These are phyloP conservation scores for Oscheius sp. DNA, from an alignment of 2,888 invertebrate genomes.

Conservation along the genomic window DNA sequence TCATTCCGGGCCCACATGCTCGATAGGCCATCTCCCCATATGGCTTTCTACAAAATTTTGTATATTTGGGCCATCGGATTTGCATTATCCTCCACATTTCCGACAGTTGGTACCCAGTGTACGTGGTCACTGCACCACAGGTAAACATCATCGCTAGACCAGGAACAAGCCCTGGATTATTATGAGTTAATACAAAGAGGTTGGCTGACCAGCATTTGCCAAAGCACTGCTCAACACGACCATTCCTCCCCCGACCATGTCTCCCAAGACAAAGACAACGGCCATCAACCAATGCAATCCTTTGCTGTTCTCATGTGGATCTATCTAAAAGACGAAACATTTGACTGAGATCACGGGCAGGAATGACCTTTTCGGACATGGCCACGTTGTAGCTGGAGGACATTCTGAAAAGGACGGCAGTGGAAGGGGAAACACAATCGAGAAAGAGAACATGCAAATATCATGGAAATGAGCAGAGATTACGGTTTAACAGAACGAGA, in stretches of 20 bases:
- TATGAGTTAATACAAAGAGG: not conserved
- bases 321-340: not conserved
- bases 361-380: conserved; percentile 8
- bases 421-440: not conserved
- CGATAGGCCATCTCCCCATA: conserved; percentile 55
- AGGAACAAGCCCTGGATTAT: conserved; percentile 36
- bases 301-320: conserved; percentile 44
- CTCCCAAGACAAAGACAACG: conserved; percentile 50
- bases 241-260: conserved; percentile 56
- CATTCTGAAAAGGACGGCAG: not conserved
- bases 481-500: not conserved
- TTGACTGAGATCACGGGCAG: not conserved
- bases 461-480: not conserved
- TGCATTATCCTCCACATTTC: conserved; percentile 56
- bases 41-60: conserved; percentile 45
- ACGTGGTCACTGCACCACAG: conserved; percentile 40
- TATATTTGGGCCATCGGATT: conserved; percentile 45
- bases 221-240: conserved; percentile 48
- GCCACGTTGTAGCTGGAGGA: conserved; percentile 3
- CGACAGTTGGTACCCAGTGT: conserved; percentile 46
- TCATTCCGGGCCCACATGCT: conserved; percentile 46
- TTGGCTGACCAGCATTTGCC: conserved; percentile 37
- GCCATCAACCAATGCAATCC: conserved; percentile 53
- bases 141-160: conserved; percentile 42
- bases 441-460: not conserved